phyloP scores from a whole-genome alignment of 2,888 invertebrate species.

The Elgonia sp. region DNA sequence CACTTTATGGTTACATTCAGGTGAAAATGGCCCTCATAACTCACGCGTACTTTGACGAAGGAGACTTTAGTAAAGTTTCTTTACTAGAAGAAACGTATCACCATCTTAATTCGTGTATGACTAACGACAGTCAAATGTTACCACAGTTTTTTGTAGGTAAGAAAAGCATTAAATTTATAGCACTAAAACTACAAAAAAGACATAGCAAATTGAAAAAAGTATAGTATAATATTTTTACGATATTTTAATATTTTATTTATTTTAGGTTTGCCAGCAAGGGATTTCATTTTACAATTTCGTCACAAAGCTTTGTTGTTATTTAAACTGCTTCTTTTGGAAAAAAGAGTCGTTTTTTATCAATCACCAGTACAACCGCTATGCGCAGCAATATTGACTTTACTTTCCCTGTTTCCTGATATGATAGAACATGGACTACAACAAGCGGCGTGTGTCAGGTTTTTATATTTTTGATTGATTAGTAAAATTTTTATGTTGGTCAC shows the following conservation, averaged over 20 bases:
- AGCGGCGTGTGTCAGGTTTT: conserved; percentile 93
- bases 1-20: conserved; percentile 97
- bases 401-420: conserved; percentile 96
- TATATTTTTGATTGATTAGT: neutral
- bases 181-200: too few species aligned
- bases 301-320: conserved; percentile 97
- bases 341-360: conserved; percentile 96
- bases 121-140: conserved; percentile 88
- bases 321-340: conserved; percentile 96
- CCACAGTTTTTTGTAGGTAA: conserved; percentile 91
- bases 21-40: conserved; percentile 98
- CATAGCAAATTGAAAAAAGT: too few species aligned
- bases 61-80: conserved; percentile 95
- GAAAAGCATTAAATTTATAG: too few species aligned
- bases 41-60: conserved; percentile 98
- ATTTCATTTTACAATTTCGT: conserved; percentile 94
- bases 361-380: conserved; percentile 97
- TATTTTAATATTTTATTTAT: conserved; percentile 3
- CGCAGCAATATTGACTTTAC: conserved; percentile 94
- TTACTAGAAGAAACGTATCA: conserved; percentile 96
- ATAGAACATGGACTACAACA: conserved; percentile 94
- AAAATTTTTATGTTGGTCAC: neutral
- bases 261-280: conserved; percentile 93
- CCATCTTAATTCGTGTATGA: conserved; percentile 95
- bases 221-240: too few species aligned